Evolutionary conservation across 2,113 vertebrate genomes (phyloP).

Genomic region (Eulemur macaco): DNA sequence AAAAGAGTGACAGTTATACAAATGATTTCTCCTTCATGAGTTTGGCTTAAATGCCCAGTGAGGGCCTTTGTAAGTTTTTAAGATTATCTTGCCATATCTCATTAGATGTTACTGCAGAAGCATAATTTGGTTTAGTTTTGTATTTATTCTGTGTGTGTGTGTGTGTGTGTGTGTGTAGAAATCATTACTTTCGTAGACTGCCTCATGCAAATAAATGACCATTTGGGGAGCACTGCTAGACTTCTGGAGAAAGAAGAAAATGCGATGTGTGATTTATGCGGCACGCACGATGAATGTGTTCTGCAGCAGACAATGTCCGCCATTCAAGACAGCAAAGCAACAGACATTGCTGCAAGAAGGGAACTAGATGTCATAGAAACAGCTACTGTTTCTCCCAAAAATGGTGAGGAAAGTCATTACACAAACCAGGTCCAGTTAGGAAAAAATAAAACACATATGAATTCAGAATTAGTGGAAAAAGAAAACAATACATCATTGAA

Average conservation of each 20-base stretch:
- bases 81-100: neutral
- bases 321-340: slow-evolving; percentile 68
- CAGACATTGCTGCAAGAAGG: slow-evolving; percentile 40
- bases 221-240: slow-evolving; percentile 71
- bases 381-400: slow-evolving; percentile 15
- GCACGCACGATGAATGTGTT: slow-evolving; percentile 42
- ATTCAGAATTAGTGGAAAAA: slow-evolving; percentile 39
- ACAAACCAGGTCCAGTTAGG: slow-evolving; percentile 47
- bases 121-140: slow-evolving; percentile 36
- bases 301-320: slow-evolving; percentile 28
- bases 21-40: neutral
- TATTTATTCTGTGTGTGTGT: slow-evolving; percentile 40
- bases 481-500: neutral
- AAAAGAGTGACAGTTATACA: neutral
- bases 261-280: slow-evolving; percentile 55
- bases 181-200: slow-evolving; percentile 66
- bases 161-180: slow-evolving; percentile 66
- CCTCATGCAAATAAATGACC: slow-evolving; percentile 75
- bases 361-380: slow-evolving; percentile 52
- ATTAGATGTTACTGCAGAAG: neutral
- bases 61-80: neutral
- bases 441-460: slow-evolving; percentile 51
- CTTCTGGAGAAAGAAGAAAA: slow-evolving; percentile 78
- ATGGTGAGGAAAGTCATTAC: slow-evolving; percentile 48
- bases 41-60: neutral